Conservation (phyloP, 2,888 invertebrate species). For the Cheilosia variabilis region DNA sequence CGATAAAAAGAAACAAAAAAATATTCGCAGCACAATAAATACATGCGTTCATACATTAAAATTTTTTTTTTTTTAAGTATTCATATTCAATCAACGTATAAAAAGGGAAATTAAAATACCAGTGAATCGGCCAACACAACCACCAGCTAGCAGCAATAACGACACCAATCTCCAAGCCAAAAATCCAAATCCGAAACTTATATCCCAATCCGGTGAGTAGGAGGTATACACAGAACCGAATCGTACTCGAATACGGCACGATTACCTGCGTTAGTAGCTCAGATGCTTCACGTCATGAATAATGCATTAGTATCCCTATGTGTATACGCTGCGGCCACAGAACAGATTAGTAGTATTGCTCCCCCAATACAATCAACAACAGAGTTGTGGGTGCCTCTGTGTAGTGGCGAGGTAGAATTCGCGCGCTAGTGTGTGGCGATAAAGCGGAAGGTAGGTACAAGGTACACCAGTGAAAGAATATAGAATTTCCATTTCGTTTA, state of each 20-base stretch:
- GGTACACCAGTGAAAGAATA: not conserved
- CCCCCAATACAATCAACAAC: constrained; percentile 15
- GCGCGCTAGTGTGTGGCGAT: constrained; percentile 6
- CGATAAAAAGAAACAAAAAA: constrained; percentile 29
- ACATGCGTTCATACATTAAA: constrained; percentile 15
- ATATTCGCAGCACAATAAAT: constrained; percentile 13
- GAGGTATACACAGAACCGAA: constrained; percentile 23
- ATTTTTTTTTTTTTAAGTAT: constrained; percentile 26
- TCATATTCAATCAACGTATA: constrained; percentile 74
- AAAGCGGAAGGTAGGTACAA: constrained; percentile 39
- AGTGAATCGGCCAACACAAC: constrained; percentile 42
- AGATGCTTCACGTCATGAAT: constrained; percentile 69
- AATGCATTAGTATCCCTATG: constrained; percentile 61
- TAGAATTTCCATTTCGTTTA: constrained; percentile 30
- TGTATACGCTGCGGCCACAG: constrained; percentile 58
- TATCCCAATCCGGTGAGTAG: constrained; percentile 68
- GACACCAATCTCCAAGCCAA: constrained; percentile 43
- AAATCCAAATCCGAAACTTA: constrained; percentile 73
- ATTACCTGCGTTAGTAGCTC: constrained; percentile 73
- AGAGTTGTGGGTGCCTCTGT: constrained; percentile 23
- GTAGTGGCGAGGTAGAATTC: not conserved
- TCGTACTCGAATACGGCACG: constrained; percentile 41
- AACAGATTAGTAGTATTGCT: constrained; percentile 39
- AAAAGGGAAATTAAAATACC: constrained; percentile 75
- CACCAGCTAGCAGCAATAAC: constrained; percentile 14